phyloP scores from a whole-genome alignment of 2,888 invertebrate genomes.

The Pilophorus perplexus region DNA sequence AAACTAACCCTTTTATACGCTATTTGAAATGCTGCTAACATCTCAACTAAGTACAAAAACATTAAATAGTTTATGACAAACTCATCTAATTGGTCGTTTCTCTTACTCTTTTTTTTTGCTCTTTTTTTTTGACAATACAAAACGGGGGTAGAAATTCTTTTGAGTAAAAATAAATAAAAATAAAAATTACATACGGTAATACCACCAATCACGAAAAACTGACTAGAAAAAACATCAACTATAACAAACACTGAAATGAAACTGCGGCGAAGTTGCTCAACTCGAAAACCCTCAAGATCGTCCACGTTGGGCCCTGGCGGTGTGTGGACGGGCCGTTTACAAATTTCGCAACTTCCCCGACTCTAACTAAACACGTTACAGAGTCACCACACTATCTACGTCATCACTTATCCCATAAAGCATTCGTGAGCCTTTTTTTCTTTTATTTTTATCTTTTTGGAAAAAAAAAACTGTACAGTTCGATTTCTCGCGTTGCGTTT shows the following conservation, averaged over 20 bases:
- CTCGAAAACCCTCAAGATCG: too few relatives aligned
- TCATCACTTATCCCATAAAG: conserved; percentile 19
- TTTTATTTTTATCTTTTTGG: background rate
- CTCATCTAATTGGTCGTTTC: conserved; percentile 44
- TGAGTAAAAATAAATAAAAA: background rate
- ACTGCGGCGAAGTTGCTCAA: too few relatives aligned
- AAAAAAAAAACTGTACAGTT: too few relatives aligned
- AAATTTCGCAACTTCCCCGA: too few relatives aligned
- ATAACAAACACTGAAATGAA: too few relatives aligned
- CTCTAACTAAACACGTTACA: too few relatives aligned
- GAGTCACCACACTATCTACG: too few relatives aligned
- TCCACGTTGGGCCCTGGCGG: too few relatives aligned
- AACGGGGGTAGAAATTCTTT: too few relatives aligned
- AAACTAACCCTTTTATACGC: conserved; percentile 19
- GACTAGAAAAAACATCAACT: conserved; percentile 13
- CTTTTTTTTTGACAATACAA: background rate
- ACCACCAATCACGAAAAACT: background rate
- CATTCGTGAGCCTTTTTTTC: conserved; percentile 26
- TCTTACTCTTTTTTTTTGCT: background rate
- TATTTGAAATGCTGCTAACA: conserved; percentile 32
- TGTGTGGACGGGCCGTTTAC: too few relatives aligned
- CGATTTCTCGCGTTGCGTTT: too few relatives aligned
- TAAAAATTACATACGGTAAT: background rate
- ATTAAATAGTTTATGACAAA: conserved; percentile 38
- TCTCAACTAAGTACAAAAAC: conserved; percentile 43